phyloP scores from a whole-genome alignment of 1,140 invertebrate genomes.

The Solenopsis invicta region DNA sequence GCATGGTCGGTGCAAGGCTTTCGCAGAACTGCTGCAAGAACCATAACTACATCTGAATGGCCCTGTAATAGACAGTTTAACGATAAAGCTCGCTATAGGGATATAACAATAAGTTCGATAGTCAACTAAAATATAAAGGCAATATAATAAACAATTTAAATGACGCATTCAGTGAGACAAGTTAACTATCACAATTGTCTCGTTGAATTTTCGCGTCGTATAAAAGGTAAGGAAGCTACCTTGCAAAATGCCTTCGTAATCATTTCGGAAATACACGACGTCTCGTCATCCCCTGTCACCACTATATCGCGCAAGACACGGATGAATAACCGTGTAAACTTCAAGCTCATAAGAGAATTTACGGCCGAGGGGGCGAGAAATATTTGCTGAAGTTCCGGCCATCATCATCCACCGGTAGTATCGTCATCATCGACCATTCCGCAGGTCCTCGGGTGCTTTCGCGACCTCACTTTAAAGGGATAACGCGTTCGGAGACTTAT shows the following conservation, averaged over 20 bases:
- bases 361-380: slow-evolving; percentile 38
- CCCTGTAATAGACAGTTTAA: background rate
- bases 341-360: slow-evolving; percentile 4
- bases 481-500: slow-evolving; percentile 75
- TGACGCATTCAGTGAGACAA: background rate
- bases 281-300: background rate
- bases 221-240: background rate
- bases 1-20: slow-evolving; percentile 2
- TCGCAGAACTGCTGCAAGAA: slow-evolving; percentile 19
- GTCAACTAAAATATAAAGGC: background rate
- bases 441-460: slow-evolving; percentile 12
- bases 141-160: slow-evolving; percentile 6
- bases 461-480: slow-evolving; percentile 70
- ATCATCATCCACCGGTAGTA: slow-evolving; percentile 34
- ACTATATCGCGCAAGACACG: background rate
- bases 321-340: slow-evolving; percentile 45
- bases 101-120: background rate
- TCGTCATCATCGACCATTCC: slow-evolving; percentile 61
- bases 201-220: background rate
- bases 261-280: background rate
- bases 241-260: background rate
- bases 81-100: background rate
- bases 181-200: background rate
- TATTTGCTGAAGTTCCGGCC: slow-evolving; percentile 54
- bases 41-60: background rate